Percentiles rank a stretch among this genome's conserved stretches.
These are phyloP conservation scores for Machimus rusticus DNA, from an alignment of 2,888 invertebrate genomes.

Conservation along the genomic window DNA sequence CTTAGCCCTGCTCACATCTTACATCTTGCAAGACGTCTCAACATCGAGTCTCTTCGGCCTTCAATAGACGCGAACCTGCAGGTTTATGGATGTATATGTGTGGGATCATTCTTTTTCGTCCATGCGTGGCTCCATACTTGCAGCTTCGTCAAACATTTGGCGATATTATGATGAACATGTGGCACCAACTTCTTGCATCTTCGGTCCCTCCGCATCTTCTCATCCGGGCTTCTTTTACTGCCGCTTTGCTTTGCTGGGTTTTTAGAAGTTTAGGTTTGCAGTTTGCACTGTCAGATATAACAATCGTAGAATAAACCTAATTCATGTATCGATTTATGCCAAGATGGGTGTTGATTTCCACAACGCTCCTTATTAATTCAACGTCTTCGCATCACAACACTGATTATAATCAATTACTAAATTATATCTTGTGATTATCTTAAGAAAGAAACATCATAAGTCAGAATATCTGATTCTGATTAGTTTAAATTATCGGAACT, in stretches of 20 bases:
- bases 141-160: neutral
- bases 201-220: neutral
- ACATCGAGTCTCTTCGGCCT: neutral
- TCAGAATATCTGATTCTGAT: neutral
- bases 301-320: neutral
- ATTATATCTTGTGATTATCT: neutral
- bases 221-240: neutral
- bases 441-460: neutral
- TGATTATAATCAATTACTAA: neutral
- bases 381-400: neutral
- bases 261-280: neutral
- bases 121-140: neutral
- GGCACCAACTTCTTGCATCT: slow-evolving; percentile 21
- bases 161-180: slow-evolving; percentile 16
- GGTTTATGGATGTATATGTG: neutral
- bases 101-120: neutral
- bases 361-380: neutral
- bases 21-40: neutral
- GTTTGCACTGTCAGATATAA: slow-evolving; percentile 5
- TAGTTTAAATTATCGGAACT: neutral
- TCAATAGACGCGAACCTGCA: neutral
- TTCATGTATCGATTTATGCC: slow-evolving; percentile 14
- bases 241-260: neutral
- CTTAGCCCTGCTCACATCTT: neutral
- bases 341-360: neutral